Conservation (phyloP, 2,797 vertebrate genomes). For the Hypotaenidia philippensis region DNA sequence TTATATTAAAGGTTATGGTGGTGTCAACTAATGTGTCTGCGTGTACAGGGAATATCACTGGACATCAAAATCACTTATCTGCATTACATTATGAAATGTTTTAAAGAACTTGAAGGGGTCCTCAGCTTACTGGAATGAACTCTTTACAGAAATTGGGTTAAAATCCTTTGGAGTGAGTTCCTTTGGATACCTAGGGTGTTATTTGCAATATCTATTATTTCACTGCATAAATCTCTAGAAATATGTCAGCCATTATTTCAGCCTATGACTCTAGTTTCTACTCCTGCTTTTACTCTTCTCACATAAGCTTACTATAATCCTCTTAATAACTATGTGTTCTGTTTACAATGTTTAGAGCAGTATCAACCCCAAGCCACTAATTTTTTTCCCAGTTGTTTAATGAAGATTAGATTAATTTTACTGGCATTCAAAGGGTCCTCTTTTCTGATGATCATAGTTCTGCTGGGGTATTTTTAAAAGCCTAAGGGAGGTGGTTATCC, state of each 20-base stretch:
- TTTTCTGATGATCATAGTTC: not conserved
- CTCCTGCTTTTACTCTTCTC: not conserved
- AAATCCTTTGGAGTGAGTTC: not conserved
- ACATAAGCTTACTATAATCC: constrained; percentile 37
- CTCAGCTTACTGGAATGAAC: constrained; percentile 7
- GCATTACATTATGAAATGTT: constrained; percentile 1
- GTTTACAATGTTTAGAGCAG: constrained; percentile 35
- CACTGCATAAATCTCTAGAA: not conserved
- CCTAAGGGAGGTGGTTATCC: not conserved
- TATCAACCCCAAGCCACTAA: not conserved
- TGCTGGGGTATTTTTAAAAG: constrained; percentile 9
- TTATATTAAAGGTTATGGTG: not conserved
- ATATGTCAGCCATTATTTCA: not conserved
- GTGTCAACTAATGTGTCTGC: not conserved
- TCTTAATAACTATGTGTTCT: constrained; percentile 26
- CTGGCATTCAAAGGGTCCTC: not conserved
- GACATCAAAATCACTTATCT: not conserved
- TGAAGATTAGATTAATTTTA: constrained; percentile 34
- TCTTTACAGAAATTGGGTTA: constrained; percentile 3
- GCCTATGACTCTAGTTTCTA: not conserved
- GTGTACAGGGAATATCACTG: not conserved
- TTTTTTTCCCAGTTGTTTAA: constrained; percentile 1
- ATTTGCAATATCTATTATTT: constrained; percentile 13
- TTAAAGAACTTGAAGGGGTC: not conserved
- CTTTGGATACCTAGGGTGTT: not conserved